Percentiles rank a stretch among this genome's conserved stretches.
phyloP scores from a whole-genome alignment of 1,140 invertebrate genomes.

The Andricus grossulariae region DNA sequence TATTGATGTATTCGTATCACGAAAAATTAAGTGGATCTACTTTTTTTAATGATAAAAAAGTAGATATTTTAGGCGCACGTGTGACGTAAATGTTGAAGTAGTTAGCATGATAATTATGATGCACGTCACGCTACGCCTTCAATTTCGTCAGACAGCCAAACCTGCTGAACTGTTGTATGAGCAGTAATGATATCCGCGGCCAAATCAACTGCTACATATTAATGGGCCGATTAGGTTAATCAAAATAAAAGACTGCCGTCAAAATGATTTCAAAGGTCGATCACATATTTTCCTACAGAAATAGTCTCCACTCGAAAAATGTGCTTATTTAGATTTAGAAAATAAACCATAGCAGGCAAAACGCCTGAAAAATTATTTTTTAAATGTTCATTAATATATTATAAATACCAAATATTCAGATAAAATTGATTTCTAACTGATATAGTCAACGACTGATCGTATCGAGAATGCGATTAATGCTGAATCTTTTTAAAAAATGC shows the following conservation, averaged over 20 bases:
- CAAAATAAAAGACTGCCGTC: constrained; percentile 52
- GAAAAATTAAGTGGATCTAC: neutral
- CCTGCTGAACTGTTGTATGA: constrained; percentile 47
- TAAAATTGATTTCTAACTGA: no score
- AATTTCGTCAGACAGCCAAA: constrained; percentile 59
- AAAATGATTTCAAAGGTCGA: no score
- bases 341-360: no score
- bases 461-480: no score
- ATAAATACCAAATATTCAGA: no score
- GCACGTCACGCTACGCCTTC: constrained; percentile 55
- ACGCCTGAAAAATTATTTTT: no score
- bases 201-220: constrained; percentile 70
- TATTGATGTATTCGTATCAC: neutral
- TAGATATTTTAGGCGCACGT: neutral
- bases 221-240: constrained; percentile 68
- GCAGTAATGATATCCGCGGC: constrained; percentile 59
- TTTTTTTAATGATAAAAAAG: neutral
- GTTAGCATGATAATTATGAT: constrained; percentile 58
- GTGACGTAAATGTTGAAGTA: constrained; percentile 41
- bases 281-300: no score
- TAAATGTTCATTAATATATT: no score
- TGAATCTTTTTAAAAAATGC: no score
- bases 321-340: no score
- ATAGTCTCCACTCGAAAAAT: no score
- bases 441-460: no score